A percentile compares a stretch with the other conserved stretches of the same genome.
Conservation (phyloP, 2,888 invertebrate species). For the Pterostichus madidus region DNA sequence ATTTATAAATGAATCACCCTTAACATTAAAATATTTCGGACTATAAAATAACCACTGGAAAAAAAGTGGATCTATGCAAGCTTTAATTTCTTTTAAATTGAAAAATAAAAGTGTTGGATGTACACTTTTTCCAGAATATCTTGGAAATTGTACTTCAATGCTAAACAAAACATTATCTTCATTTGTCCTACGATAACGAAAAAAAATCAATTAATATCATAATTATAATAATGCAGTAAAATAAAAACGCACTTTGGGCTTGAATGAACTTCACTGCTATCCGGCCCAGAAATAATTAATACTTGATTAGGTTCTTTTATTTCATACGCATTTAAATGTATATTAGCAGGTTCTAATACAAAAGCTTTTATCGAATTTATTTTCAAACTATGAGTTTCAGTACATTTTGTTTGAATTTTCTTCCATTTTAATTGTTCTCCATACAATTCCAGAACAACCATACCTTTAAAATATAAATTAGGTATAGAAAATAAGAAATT, state of each 20-base stretch:
- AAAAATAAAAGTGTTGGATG: slow-evolving; percentile 79
- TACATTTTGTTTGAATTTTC: slow-evolving; percentile 74
- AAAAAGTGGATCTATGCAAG: slow-evolving; percentile 83
- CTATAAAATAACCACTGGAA: slow-evolving; percentile 83
- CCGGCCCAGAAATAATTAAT: slow-evolving; percentile 80
- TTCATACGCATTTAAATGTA: neutral
- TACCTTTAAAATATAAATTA: slow-evolving; percentile 76
- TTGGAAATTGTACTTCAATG: slow-evolving; percentile 77
- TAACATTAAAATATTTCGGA: slow-evolving; percentile 69
- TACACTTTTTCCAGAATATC: slow-evolving; percentile 75
- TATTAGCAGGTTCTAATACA: slow-evolving; percentile 75
- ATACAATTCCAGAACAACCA: slow-evolving; percentile 82
- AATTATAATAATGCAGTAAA: neutral
- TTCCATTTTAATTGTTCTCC: slow-evolving; percentile 79
- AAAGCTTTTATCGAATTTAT: slow-evolving; percentile 78
- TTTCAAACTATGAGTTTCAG: slow-evolving; percentile 75
- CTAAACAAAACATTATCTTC: neutral
- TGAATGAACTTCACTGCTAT: slow-evolving; percentile 70
- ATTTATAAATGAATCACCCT: slow-evolving; percentile 21
- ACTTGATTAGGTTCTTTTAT: slow-evolving; percentile 77
- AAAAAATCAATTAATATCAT: neutral
- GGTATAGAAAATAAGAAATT: neutral
- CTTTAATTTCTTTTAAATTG: slow-evolving; percentile 78
- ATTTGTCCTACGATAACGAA: neutral
- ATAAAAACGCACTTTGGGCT: slow-evolving; percentile 3